A percentile compares a stretch with the other conserved stretches of the same genome.
phyloP scores from a whole-genome alignment of 2,888 invertebrate species.

The Sepioteuthis lessoniana region DNA sequence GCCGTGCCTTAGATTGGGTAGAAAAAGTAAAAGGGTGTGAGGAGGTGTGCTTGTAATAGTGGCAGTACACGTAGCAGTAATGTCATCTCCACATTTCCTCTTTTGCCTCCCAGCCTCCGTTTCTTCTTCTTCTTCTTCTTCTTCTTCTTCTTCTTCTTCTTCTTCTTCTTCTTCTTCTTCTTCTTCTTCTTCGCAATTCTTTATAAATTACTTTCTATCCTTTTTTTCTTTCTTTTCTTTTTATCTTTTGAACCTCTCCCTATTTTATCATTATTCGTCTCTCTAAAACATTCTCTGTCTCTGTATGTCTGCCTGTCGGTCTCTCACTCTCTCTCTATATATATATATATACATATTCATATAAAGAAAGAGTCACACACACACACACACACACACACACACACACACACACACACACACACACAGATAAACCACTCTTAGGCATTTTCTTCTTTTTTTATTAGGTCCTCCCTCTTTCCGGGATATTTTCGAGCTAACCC shows the following conservation, averaged over 20 bases:
- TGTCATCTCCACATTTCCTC: background rate
- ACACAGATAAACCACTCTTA: background rate
- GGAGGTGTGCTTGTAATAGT: background rate
- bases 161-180: slow-evolving; percentile 14
- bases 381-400: too few relatives aligned
- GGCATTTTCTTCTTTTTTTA: background rate
- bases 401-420: background rate
- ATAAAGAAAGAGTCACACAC: too few relatives aligned
- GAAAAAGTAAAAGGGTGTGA: background rate
- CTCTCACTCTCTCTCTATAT: too few relatives aligned
- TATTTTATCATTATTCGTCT: too few relatives aligned
- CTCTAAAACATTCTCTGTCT: too few relatives aligned
- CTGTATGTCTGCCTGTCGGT: too few relatives aligned
- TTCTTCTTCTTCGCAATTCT: background rate
- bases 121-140: background rate
- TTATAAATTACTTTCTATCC: background rate
- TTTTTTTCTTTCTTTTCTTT: background rate
- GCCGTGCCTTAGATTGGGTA: background rate
- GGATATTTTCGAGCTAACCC: too few relatives aligned
- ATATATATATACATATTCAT: too few relatives aligned
- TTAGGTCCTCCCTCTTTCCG: too few relatives aligned
- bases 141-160: background rate
- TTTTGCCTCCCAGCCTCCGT: background rate
- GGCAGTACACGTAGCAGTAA: slow-evolving; percentile 24
- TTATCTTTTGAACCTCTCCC: too few relatives aligned